These are phyloP conservation scores for Hystrix brachyura DNA, from an alignment of 2,113 vertebrate genomes.

Conservation along the genomic window DNA sequence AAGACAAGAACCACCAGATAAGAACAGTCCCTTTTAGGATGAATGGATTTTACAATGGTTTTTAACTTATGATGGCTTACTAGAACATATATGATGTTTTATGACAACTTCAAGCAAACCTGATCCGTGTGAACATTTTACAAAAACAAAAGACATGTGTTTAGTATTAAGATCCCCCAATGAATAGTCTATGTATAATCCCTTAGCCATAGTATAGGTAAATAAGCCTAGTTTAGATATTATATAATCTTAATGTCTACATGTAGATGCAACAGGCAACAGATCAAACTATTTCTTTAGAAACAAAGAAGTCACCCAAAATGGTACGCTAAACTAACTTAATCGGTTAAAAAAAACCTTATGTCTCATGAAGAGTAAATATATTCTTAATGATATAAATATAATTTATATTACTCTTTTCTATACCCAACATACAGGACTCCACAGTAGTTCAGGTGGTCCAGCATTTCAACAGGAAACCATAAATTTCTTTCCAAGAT, in stretches of 20 bases:
- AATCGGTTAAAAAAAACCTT: background rate
- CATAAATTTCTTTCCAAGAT: background rate
- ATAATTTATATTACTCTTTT: background rate
- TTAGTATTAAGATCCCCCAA: background rate
- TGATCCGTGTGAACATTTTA: background rate
- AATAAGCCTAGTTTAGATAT: slow-evolving; percentile 7
- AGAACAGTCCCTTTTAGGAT: too few relatives aligned
- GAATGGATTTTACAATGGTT: background rate
- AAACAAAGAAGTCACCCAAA: background rate
- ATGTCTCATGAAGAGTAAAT: background rate
- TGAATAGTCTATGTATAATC: background rate
- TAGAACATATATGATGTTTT: background rate
- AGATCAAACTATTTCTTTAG: background rate
- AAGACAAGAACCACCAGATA: background rate
- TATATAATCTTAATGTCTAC: background rate
- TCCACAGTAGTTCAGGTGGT: background rate
- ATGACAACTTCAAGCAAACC: background rate
- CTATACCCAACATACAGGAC: background rate
- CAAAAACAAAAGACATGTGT: background rate
- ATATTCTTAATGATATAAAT: background rate
- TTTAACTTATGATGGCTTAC: background rate
- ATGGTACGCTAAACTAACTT: background rate
- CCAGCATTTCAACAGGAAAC: background rate
- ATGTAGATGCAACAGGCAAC: background rate
- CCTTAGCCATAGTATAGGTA: background rate